A percentile compares a stretch with the other conserved stretches of the same genome.
These are phyloP conservation scores for Ctenopoma kingsleyae DNA, from an alignment of 2,797 vertebrate species.

Conservation along the genomic window DNA sequence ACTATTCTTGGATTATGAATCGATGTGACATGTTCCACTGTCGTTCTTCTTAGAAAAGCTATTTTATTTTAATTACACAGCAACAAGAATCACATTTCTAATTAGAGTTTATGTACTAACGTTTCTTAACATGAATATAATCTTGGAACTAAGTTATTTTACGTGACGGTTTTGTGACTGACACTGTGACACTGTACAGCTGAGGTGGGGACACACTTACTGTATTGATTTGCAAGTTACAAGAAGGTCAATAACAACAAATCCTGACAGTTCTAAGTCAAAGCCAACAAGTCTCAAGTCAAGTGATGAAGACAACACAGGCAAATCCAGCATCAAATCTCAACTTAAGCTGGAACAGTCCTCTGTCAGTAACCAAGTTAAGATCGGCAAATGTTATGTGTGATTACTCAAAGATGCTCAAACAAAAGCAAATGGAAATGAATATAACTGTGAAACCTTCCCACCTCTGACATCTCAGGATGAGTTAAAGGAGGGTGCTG, in stretches of 20 bases:
- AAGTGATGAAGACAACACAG: background rate
- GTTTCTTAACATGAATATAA: constrained; percentile 11
- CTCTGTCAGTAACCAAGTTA: no score
- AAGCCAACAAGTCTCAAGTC: no score
- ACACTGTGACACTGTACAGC: no score
- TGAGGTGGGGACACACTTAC: no score
- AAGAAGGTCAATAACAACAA: no score
- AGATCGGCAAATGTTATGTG: background rate
- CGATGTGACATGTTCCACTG: constrained; percentile 43
- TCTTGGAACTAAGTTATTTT: background rate
- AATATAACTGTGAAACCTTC: no score
- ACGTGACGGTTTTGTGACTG: no score
- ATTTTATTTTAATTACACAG: constrained; percentile 30
- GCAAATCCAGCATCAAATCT: background rate
- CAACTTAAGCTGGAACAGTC: background rate
- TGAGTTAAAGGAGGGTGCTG: no score
- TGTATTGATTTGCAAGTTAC: no score
- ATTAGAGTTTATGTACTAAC: constrained; percentile 13
- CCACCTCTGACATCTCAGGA: no score
- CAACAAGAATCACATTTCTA: constrained; percentile 28
- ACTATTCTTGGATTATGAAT: constrained; percentile 53
- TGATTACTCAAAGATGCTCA: background rate
- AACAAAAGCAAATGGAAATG: background rate
- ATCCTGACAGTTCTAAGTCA: no score
- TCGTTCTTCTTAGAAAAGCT: constrained; percentile 16